These are phyloP conservation scores for Agonum fuliginosum DNA, from an alignment of 2,888 invertebrate species.

Conservation along the genomic window DNA sequence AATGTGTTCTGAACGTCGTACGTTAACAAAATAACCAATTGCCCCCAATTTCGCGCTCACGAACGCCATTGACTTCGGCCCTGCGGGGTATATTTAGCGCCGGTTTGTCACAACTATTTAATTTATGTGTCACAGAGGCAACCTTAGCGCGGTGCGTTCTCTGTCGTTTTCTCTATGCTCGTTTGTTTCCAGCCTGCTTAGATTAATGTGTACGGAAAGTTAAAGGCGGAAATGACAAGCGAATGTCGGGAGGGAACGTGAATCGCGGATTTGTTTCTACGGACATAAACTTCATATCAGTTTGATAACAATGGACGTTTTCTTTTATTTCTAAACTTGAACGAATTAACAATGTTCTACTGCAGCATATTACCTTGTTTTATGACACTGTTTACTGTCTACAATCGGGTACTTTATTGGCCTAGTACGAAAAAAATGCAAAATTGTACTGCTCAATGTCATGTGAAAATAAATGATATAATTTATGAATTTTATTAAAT, in stretches of 20 bases:
- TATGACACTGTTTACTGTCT: no score
- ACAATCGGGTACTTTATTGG: no score
- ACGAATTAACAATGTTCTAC: no score
- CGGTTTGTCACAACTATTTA: slow-evolving; percentile 50
- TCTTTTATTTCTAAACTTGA: no score
- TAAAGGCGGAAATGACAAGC: slow-evolving; percentile 5
- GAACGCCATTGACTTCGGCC: neutral
- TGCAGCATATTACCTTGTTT: no score
- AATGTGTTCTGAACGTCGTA: neutral
- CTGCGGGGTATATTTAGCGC: slow-evolving; percentile 25
- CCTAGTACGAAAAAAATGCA: no score
- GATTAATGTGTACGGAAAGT: slow-evolving; percentile 44
- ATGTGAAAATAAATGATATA: no score
- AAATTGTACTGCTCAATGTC: no score
- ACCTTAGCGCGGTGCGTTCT: slow-evolving; percentile 24
- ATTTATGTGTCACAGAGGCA: slow-evolving; percentile 50
- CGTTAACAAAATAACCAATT: neutral
- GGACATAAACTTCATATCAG: neutral
- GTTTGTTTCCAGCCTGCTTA: slow-evolving; percentile 40
- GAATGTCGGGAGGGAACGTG: neutral
- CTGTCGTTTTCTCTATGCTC: slow-evolving; percentile 33
- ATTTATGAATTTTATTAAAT: no score
- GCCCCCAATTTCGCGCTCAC: neutral
- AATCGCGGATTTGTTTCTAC: slow-evolving; percentile 28
- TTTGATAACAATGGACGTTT: neutral